phyloP scores from a whole-genome alignment of 2,113 vertebrate species.

The Gobiocypris rarus region DNA sequence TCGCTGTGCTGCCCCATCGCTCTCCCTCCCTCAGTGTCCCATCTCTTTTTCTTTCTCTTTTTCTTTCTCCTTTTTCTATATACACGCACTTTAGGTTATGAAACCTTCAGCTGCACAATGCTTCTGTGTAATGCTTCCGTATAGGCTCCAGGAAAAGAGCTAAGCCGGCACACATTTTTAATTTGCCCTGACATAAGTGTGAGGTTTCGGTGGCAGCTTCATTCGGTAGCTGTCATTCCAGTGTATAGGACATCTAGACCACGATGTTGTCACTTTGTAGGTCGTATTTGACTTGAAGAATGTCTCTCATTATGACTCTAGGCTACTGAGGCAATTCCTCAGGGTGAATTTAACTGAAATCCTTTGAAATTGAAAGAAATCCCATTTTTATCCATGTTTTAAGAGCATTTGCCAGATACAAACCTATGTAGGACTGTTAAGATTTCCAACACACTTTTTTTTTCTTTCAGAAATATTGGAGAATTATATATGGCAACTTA shows the following conservation, averaged over 20 bases:
- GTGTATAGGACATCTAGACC: constrained; percentile 10
- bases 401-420: neutral
- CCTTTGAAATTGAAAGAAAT: neutral
- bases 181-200: constrained; percentile 47
- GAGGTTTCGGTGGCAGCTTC: constrained; percentile 50
- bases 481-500: neutral
- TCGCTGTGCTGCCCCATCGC: constrained; percentile 49
- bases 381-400: neutral
- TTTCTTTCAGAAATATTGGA: neutral
- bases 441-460: neutral
- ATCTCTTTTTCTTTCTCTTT: constrained; percentile 37
- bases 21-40: constrained; percentile 28
- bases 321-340: neutral
- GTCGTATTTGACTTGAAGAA: constrained; percentile 51
- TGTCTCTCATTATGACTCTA: constrained; percentile 32
- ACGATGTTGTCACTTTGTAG: constrained; percentile 33
- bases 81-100: neutral
- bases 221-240: constrained; percentile 51
- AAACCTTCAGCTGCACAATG: constrained; percentile 48
- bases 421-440: neutral
- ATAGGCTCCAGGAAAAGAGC: constrained; percentile 47
- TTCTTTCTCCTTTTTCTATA: neutral
- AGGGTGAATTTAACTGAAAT: neutral
- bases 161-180: constrained; percentile 40
- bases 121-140: constrained; percentile 45